Base-by-base conservation (phyloP, 2,888 invertebrate genomes). In the Cryptus armator region DNA sequence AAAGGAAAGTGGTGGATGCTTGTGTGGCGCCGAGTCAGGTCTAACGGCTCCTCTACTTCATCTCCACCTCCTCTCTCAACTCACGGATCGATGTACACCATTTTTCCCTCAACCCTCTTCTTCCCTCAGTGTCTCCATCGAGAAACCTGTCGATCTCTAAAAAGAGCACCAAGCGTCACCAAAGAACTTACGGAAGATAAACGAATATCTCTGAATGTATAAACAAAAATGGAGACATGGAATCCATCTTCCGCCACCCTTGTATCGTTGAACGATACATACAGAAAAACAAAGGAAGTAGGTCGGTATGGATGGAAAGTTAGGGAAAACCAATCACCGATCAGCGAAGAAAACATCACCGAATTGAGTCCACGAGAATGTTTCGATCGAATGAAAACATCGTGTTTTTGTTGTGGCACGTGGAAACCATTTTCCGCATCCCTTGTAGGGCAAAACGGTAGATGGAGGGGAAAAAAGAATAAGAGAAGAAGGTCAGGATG, bases 11-110 rank as follows among this genome's bases (percentile, higher is more conserved):
- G 72, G 44, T 44, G 72, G 56, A 72, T 56, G 72, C 66, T 66
- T 66, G n/a, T 72, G 68, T 29, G 43, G 46, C 68, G 77, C 68
- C 77, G 77, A 68, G 77, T 78, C 77, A 78, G 77, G 46, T 62
- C 14, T 74, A 19, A 68, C 68, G 37, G 46, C 32, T 59, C 46
- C 44, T 59, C 56, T 12, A n/a, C 19, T 51, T 37, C 10, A 43
- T 64, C 29, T 59, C 19, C 32, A 29, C 16, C 10, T 56, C 56
- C 24, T 56, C 43, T 14, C 32, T 72, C 44, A 43, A 56, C 44
- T 32, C 48, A 24, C 37, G 16, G 71, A 71, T 71, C 71, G 71
- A 71, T 71, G 71, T 53, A 71, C 53, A 71, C 71, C 32, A 53
- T 71, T 56, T 14, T 43, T 6, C 56, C 43, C 24, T 10, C 24